Percentiles rank a stretch among this genome's conserved stretches.
phyloP scores from a whole-genome alignment of 2,113 vertebrate genomes.

The Pseudolaguvia tuberculata region DNA sequence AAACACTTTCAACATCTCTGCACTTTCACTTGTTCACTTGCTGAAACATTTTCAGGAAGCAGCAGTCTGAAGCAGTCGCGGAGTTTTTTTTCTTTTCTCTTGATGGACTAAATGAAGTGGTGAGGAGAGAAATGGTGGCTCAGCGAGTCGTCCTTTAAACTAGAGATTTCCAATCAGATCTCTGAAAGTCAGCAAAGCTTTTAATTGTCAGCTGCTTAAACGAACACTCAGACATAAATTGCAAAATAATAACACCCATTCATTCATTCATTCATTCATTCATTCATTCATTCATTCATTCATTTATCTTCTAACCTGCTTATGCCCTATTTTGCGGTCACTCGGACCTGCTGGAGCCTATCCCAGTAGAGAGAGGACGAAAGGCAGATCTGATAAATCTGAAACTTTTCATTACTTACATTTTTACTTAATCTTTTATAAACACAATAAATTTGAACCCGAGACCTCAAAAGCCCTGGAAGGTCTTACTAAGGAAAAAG shows the following conservation, averaged over 20 bases:
- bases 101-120: background rate
- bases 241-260: no score
- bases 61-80: background rate
- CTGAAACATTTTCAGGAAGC: constrained; percentile 3
- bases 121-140: background rate
- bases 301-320: no score
- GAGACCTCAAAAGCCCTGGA: background rate
- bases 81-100: background rate
- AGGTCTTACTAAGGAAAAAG: no score
- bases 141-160: background rate
- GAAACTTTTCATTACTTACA: no score
- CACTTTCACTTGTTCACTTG: background rate
- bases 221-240: background rate
- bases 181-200: background rate
- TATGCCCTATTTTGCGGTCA: no score
- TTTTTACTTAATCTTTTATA: no score
- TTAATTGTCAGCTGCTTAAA: background rate
- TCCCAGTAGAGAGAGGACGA: no score
- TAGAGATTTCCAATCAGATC: background rate
- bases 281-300: no score
- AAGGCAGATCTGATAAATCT: no score
- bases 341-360: no score
- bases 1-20: background rate
- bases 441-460: no score
- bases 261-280: no score